Percentiles rank a stretch among this genome's conserved stretches.
phyloP scores from a whole-genome alignment of 2,113 vertebrate genomes.

The Larimichthys polyactis region DNA sequence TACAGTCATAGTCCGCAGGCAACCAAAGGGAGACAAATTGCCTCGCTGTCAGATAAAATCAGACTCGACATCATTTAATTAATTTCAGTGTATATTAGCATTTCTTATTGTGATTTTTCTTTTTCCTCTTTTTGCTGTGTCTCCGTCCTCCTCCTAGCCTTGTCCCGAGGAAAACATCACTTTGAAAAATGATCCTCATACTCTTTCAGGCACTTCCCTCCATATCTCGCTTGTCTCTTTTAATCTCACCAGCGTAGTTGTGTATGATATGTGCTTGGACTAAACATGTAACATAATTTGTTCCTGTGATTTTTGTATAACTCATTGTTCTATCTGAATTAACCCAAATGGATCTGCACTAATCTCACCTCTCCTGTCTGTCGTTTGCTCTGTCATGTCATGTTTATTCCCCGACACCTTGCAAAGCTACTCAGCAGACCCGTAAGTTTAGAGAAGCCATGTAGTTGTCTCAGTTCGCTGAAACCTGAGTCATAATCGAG shows the following conservation, averaged over 20 bases:
- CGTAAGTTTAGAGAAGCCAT: not conserved
- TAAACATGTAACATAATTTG: slow-evolving; percentile 5
- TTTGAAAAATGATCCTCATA: slow-evolving; percentile 63
- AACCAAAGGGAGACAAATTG: slow-evolving; percentile 87
- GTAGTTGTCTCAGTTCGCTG: not conserved
- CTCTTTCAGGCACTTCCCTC: slow-evolving; percentile 19
- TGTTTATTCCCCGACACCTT: not conserved
- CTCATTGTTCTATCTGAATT: not conserved
- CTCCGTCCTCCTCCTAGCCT: slow-evolving; percentile 30
- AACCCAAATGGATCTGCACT: not conserved
- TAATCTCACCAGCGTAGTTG: slow-evolving; percentile 24
- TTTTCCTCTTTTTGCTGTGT: slow-evolving; percentile 40
- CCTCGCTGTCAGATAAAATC: slow-evolving; percentile 93
- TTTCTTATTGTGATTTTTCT: slow-evolving; percentile 73
- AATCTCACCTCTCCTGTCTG: not conserved
- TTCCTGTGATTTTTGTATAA: not conserved
- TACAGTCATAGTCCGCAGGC: slow-evolving; percentile 56
- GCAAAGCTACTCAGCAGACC: not conserved
- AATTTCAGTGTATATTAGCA: slow-evolving; percentile 85
- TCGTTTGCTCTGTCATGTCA: not conserved
- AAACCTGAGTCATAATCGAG: not conserved
- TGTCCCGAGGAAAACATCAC: slow-evolving; percentile 55
- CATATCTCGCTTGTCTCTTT: slow-evolving; percentile 19
- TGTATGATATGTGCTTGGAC: slow-evolving; percentile 3
- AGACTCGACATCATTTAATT: slow-evolving; percentile 91